Base-by-base conservation (phyloP, 2,113 vertebrate species). In the Tyto alba region DNA sequence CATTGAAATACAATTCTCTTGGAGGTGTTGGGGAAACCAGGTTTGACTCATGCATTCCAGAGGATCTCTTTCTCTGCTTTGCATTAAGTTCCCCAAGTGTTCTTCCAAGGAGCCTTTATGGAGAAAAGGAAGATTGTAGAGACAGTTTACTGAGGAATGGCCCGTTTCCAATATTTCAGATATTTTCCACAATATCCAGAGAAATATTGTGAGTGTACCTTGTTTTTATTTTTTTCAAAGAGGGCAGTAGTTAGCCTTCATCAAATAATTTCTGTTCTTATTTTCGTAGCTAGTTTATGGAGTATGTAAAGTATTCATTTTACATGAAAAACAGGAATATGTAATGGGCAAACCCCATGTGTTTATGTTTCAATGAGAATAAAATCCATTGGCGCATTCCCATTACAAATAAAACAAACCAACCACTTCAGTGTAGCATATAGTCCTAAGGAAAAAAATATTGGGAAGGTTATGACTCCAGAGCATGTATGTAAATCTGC, bases 391-490 rank as follows among this genome's bases (percentile, higher is more conserved):
- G 60, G 36, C 5, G 0, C 22, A 22, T 84, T 81, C 30, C 82
- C 15, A 60, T 87, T 87, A 50, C 59, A 90, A 87, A 67, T 55
- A 40, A 90, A 84, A 90, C 21, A 96, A 89, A 68, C 22, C 32
- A 85, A 27, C 22, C 7, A 16, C 1, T 16, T 78, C 12, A 60
- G 23, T 64, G 36, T 56, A 30, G 22, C 40, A 23, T 84, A 23
- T 21, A 86, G 34, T 75, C 76, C 71, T 75, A 75, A 83, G 36
- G 17, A 48, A 81, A 84, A 84, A 90, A 27, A 9, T 84, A 56
- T 21, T 86, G 3, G 21, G 36, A 84, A 60, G 20, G 12, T 29
- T 71, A 43, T 84, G 72, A 84, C 22, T 29, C 19, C 30, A 67
- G 15, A 88, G 17, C 18, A 23, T 6, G 3, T 36, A 43, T 47